Evolutionary conservation across 1,140 invertebrate species (phyloP), one percentile per base, ranked within the genome.

Genomic region (Phocides pigmalion): DNA sequence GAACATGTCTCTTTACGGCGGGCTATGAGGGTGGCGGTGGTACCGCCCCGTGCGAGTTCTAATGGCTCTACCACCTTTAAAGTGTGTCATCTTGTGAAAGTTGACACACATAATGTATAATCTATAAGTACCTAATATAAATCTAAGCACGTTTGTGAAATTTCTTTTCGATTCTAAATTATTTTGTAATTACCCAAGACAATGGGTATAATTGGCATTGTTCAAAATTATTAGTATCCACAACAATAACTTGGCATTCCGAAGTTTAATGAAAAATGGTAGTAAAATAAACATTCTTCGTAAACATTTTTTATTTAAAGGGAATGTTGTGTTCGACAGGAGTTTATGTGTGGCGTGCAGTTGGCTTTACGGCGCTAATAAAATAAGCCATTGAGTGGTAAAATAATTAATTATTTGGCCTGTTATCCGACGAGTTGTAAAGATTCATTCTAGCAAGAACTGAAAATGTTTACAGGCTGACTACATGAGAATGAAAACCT

Each of bases 241-340:
- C 32, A 35, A 46, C 19, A 47, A 47, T 25, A 47, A 14, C 12
- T n/a, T 47, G 44, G 20, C 5, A 22, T 25, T 28, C 25, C 22
- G 12, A 28, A 49, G 22, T n/a, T 32, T 32, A 49, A 49, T 49
- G 46, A 49, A 49, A 49, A 32, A 49, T 50, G 47, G 22, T 50
- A 50, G 15, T 32, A 50, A 50, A 50, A 50, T 32, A 16, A 54
- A 54, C 37, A 54, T 41, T 54, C 19, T 22, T 54, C 37, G 37
- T 54, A 54, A 54, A 54, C 51, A 54, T 41, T 39, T 54, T 22
- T 44, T 44, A 54, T 54, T 54, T 54, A 41, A 41, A 54, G 41
- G 51, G 51, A 54, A 41, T 54, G 32, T 41, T 54, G 19, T 54
- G 51, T 54, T 54, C 51, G 51, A 54, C 51, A 54, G 51, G 37